Conservation (phyloP, 2,113 vertebrate species). For the Opisthocomus hoazin region DNA sequence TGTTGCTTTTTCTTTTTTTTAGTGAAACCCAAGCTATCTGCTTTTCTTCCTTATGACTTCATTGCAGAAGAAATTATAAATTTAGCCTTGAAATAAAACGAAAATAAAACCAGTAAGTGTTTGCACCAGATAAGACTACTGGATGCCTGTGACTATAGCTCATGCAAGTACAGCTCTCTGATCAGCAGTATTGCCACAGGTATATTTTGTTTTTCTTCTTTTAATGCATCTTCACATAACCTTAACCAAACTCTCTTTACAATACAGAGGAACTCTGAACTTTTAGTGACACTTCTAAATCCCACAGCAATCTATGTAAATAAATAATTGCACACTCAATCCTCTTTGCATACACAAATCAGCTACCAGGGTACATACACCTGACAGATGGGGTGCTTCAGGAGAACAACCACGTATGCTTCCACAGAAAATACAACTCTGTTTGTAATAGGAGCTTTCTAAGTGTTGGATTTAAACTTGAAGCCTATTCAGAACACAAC, state of each 20-base stretch:
- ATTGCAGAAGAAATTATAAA: neutral
- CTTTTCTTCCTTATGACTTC: neutral
- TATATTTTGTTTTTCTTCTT: neutral
- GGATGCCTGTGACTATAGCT: neutral
- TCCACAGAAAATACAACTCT: neutral
- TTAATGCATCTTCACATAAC: neutral
- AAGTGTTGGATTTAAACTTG: neutral
- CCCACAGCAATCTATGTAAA: neutral
- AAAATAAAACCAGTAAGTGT: neutral
- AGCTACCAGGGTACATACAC: neutral
- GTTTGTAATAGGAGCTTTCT: neutral
- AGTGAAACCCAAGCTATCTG: neutral
- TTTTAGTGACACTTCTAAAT: neutral
- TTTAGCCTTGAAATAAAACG: neutral
- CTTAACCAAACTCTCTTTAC: neutral
- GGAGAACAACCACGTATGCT: neutral
- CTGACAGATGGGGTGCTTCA: neutral
- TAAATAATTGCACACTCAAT: neutral
- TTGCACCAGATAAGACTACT: neutral
- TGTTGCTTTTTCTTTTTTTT: neutral
- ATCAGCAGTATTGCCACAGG: neutral
- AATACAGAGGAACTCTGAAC: neutral
- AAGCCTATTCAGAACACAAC: neutral
- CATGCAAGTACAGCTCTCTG: neutral
- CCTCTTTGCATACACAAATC: neutral